Conservation (phyloP, 2,113 vertebrate genomes). For the Syngnathus scovelli region DNA sequence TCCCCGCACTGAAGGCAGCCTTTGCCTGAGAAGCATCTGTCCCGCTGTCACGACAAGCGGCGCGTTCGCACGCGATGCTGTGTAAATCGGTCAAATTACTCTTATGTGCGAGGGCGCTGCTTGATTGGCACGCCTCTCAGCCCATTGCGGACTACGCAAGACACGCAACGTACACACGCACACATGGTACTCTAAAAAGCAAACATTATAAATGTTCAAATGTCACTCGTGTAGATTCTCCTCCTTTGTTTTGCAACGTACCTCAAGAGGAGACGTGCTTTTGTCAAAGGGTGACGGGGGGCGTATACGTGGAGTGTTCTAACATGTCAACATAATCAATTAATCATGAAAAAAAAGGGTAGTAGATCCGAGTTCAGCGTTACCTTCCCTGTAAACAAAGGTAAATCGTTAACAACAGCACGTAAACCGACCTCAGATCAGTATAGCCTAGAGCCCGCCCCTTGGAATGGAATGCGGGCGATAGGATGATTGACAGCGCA, state of each 20-base stretch:
- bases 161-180: not conserved
- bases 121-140: slow-evolving; percentile 15
- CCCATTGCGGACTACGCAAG: not conserved
- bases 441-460: slow-evolving; percentile 22
- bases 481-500: slow-evolving; percentile 33
- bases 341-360: not conserved
- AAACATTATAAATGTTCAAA: not conserved
- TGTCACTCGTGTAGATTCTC: not conserved
- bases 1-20: slow-evolving; percentile 61
- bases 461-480: slow-evolving; percentile 43
- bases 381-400: not conserved
- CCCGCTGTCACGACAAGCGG: slow-evolving; percentile 65
- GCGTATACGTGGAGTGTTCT: not conserved
- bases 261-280: not conserved
- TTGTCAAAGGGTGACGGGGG: not conserved
- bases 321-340: not conserved
- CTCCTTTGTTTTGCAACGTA: not conserved
- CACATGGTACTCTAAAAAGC: not conserved
- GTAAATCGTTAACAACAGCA: not conserved
- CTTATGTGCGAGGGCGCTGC: slow-evolving; percentile 33
- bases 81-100: slow-evolving; percentile 57
- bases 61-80: slow-evolving; percentile 61
- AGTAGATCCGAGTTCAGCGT: not conserved
- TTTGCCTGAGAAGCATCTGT: slow-evolving; percentile 69
- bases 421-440: slow-evolving; percentile 25